Evolutionary conservation across 2,113 vertebrate genomes (phyloP).

Genomic region (Oreotragus oreotragus): DNA sequence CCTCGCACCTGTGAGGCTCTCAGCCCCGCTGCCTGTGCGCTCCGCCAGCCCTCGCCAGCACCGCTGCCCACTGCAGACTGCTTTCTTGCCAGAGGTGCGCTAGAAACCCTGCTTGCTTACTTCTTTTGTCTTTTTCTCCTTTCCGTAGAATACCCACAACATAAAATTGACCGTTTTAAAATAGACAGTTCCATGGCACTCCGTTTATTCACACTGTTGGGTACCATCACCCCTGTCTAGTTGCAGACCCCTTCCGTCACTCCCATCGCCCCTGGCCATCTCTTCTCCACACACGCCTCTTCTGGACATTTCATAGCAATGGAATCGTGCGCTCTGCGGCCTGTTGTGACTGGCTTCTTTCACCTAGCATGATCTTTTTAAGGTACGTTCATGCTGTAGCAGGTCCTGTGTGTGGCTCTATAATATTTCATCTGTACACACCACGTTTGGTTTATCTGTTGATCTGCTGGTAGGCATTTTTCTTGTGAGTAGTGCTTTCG

Average conservation of each 20-base stretch:
- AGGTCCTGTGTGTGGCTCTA: neutral
- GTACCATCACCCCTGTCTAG: neutral
- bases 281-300: neutral
- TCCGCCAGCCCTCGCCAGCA: neutral
- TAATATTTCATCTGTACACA: neutral
- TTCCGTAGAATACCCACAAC: neutral
- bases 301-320: neutral
- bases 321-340: neutral
- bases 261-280: neutral
- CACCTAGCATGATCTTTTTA: neutral
- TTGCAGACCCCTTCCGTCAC: neutral
- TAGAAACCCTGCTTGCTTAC: neutral
- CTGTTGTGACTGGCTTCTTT: neutral
- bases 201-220: fast-evolving
- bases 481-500: neutral
- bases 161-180: neutral
- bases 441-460: neutral
- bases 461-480: neutral
- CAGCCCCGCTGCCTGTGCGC: neutral
- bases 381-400: neutral
- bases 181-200: neutral
- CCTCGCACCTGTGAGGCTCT: neutral
- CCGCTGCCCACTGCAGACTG: fast-evolving
- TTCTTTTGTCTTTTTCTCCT: neutral
- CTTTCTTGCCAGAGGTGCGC: neutral